Evolutionary conservation across 92 coral and sea anemone genomes (phyloP).

Genomic region (Actinostola sp.): DNA sequence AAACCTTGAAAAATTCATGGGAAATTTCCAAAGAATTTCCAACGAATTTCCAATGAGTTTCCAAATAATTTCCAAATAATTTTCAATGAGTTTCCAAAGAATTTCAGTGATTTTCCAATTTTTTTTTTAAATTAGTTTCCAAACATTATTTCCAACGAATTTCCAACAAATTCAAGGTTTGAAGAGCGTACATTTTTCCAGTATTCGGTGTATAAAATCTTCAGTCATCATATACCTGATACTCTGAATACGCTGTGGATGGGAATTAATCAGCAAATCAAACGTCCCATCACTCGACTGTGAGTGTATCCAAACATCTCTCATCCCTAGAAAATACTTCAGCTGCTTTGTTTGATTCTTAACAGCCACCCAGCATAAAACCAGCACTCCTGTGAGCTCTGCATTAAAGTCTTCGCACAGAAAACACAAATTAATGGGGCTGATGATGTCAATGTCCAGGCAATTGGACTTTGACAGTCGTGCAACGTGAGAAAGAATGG

Average conservation of each 20-base stretch:
- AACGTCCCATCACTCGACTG: conserved; percentile 14
- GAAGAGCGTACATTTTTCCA: too few relatives aligned
- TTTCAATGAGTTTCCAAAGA: too few relatives aligned
- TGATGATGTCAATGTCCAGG: not conserved
- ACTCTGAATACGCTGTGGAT: not conserved
- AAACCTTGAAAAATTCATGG: too few relatives aligned
- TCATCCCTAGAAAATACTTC: conserved; percentile 12
- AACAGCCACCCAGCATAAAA: conserved; percentile 14
- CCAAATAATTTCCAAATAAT: too few relatives aligned
- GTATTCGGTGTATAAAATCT: not conserved
- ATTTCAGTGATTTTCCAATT: too few relatives aligned
- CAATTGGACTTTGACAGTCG: not conserved
- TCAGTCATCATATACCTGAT: conserved; percentile 2
- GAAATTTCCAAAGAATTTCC: too few relatives aligned
- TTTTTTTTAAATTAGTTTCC: too few relatives aligned
- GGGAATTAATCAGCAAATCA: not conserved
- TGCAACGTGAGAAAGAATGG: conserved; percentile 23
- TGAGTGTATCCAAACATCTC: conserved; percentile 1
- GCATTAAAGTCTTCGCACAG: not conserved
- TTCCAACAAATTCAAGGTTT: too few relatives aligned
- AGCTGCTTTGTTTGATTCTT: not conserved
- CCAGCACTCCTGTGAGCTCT: not conserved
- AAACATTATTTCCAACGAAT: too few relatives aligned
- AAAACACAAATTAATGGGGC: conserved; percentile 3
- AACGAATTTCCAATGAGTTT: too few relatives aligned